phyloP scores from a whole-genome alignment of 2,888 invertebrate genomes.

The Lepas anatifera region DNA sequence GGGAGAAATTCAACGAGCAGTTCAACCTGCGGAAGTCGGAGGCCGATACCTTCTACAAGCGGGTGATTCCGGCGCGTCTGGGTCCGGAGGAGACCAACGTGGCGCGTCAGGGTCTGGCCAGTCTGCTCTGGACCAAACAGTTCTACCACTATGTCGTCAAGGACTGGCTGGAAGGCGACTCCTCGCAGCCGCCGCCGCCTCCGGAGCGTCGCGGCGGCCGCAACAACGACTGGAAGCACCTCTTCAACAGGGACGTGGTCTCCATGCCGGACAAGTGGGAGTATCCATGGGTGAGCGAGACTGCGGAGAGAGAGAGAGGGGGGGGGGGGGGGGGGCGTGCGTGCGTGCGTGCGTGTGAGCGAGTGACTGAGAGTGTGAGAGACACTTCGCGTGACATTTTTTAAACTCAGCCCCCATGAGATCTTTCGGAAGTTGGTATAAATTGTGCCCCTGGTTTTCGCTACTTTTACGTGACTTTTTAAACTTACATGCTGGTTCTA shows the following conservation, averaged over 20 bases:
- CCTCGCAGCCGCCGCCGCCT: conserved; percentile 23
- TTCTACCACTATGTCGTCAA: conserved; percentile 32
- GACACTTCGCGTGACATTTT: no score
- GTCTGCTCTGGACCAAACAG: conserved; percentile 35
- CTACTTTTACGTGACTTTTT: no score
- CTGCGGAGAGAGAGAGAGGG: no score
- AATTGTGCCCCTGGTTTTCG: no score
- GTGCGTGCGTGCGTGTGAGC: no score
- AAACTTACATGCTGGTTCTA: no score
- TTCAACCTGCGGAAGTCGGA: conserved; percentile 29
- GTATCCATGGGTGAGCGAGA: conserved; percentile 34
- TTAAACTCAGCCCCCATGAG: no score
- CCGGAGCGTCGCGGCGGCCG: conserved; percentile 18
- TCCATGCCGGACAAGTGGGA: conserved; percentile 38
- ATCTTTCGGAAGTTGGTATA: no score
- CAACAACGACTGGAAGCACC: conserved; percentile 31
- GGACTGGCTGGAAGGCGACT: conserved; percentile 28
- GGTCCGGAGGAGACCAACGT: conserved; percentile 26
- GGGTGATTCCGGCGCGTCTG: conserved; percentile 26
- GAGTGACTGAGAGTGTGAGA: no score
- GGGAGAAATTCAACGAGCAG: conserved; percentile 25
- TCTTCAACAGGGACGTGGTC: conserved; percentile 33
- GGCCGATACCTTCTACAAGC: conserved; percentile 31
- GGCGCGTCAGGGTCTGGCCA: conserved; percentile 33
- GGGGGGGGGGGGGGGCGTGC: no score